Base-by-base conservation (phyloP, 2,888 invertebrate genomes). In the Palloptera scutellata region DNA sequence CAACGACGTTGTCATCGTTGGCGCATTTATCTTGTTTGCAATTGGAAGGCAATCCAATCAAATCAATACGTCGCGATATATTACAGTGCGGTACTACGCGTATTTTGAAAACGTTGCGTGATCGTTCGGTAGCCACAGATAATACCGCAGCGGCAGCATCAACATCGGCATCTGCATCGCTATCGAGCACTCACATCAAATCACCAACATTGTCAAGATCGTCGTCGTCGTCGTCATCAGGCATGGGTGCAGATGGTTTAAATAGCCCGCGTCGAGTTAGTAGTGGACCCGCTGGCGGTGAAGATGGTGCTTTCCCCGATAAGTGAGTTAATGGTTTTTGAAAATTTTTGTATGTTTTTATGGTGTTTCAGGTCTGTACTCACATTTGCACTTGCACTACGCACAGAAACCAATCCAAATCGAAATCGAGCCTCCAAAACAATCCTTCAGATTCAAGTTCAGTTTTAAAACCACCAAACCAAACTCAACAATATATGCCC, bases 21-120 rank as follows among this genome's bases (percentile, higher is more conserved):
- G 90, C 92, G 0, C 92, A 94, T 80, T 86, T 97, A 67, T 93
- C 94, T 77, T 92, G 92, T 74, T 87, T 97, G 61, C 91, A 90
- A 71, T 87, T 96, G 77, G 94, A 95, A 74, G 96, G 96, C 6
- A 97, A 97, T 86, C 92, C 92, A 76, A 86, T 96, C 74, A 89
- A 92, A 76, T 91, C 91, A 63, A 91, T 97, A 41, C 86, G 96
- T 45, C 88, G 92, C 68, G 96, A 96, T 83, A 89, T 97, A 66
- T 87, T 96, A 63, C 89, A 91, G 79, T 91, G 93, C 68, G 96
- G 96, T n/a, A 94, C 95, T 0, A 88, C 88, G 52, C 86, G 94
- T 68, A 89, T 97, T 80, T 88, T 96, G 82, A 92, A 92, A 81
- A 93, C 91, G 79, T 85, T 93, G 43, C 87, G 91, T 3, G 91